Conservation (phyloP, 2,113 vertebrate species). For the Nyctereutes procyonoides region DNA sequence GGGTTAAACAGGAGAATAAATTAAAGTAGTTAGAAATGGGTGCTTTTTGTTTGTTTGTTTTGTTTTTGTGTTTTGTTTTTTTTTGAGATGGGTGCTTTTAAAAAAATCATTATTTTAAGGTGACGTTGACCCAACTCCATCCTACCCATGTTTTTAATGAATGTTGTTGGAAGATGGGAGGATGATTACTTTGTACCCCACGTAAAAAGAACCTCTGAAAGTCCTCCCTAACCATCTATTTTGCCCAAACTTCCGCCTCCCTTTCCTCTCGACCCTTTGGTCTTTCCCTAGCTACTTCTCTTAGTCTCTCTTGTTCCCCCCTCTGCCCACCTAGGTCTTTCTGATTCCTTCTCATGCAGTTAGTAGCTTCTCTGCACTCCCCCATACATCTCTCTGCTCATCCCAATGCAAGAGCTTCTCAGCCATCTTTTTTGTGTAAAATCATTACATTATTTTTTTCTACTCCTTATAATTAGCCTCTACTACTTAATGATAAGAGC, state of each 20-base stretch:
- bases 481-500: background rate
- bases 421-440: background rate
- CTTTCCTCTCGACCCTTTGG: accelerated
- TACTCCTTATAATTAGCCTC: background rate
- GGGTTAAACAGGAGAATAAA: background rate
- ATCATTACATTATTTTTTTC: background rate
- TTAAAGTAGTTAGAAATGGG: background rate
- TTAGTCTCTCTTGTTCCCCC: accelerated
- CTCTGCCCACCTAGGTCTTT: background rate
- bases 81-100: background rate
- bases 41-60: too few relatives aligned
- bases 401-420: background rate
- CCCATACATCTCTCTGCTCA: background rate
- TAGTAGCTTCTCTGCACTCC: background rate
- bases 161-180: background rate
- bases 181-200: background rate
- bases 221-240: background rate
- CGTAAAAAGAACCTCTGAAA: background rate
- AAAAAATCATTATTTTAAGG: background rate
- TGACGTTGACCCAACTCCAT: background rate
- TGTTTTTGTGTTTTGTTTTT: too few relatives aligned
- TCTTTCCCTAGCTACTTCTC: too few relatives aligned
- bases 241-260: background rate
- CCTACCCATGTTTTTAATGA: background rate
- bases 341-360: background rate